These are phyloP conservation scores for Mimas tiliae DNA, from an alignment of 2,888 invertebrate species.

Conservation along the genomic window DNA sequence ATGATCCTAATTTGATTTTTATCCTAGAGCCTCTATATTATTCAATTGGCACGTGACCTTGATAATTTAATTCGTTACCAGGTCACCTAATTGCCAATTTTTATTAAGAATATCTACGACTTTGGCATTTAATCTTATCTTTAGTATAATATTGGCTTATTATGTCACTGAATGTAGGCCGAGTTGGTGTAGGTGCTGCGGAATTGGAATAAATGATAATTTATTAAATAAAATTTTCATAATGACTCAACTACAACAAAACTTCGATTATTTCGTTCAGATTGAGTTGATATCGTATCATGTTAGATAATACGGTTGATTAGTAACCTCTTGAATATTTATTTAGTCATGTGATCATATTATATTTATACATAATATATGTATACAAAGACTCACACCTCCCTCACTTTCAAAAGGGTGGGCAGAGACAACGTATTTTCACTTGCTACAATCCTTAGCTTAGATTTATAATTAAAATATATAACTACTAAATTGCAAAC, in stretches of 20 bases:
- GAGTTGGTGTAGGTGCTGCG: conserved; percentile 1
- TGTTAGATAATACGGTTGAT: neutral
- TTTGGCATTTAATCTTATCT: conserved; percentile 22
- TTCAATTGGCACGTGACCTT: conserved; percentile 35
- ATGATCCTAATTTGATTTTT: neutral
- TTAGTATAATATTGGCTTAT: conserved; percentile 13
- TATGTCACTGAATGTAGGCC: conserved; percentile 18
- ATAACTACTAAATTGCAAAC: too few relatives aligned
- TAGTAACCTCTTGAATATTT: neutral
- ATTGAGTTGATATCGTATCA: neutral
- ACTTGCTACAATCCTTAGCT: too few relatives aligned
- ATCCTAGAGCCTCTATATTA: conserved; percentile 32
- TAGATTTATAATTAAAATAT: too few relatives aligned
- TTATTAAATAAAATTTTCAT: neutral
- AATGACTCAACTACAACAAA: neutral
- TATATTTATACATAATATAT: too few relatives aligned
- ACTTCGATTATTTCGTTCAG: neutral
- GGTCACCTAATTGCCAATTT: conserved; percentile 17
- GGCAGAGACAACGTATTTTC: too few relatives aligned
- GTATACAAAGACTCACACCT: too few relatives aligned
- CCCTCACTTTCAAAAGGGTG: too few relatives aligned
- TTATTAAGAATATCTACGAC: conserved; percentile 11
- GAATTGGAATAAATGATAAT: conserved; percentile 1
- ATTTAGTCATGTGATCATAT: too few relatives aligned
- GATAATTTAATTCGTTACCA: conserved; percentile 29